Conservation (phyloP, 1,140 invertebrate species). For the Pararge aegeria region DNA sequence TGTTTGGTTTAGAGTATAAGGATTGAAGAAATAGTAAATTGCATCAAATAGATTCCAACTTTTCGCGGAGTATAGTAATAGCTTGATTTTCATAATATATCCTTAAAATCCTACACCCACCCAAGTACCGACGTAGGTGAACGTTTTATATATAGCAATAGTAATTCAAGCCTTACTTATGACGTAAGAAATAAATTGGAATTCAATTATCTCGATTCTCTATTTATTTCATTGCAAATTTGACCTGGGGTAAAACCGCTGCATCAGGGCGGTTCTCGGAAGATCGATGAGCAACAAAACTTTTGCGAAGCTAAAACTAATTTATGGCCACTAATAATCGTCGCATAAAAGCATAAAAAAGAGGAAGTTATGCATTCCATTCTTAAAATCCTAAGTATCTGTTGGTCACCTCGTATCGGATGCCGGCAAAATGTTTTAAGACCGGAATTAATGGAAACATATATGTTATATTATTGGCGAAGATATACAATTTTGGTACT, state of each 20-base stretch:
- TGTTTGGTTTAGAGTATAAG: too few relatives aligned
- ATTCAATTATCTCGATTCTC: neutral
- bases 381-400: neutral
- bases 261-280: neutral
- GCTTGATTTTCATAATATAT: too few relatives aligned
- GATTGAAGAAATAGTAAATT: too few relatives aligned
- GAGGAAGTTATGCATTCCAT: neutral
- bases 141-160: too few relatives aligned
- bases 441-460: neutral
- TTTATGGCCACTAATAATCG: neutral
- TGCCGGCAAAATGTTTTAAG: neutral
- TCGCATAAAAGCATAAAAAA: neutral
- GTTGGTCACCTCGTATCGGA: neutral
- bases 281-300: neutral
- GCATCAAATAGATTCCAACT: too few relatives aligned
- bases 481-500: too few relatives aligned
- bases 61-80: too few relatives aligned
- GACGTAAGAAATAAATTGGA: neutral
- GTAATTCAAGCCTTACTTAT: too few relatives aligned
- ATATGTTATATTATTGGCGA: too few relatives aligned
- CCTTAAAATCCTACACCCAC: too few relatives aligned
- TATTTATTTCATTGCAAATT: neutral
- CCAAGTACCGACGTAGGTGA: too few relatives aligned
- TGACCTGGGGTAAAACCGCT: neutral
- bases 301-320: neutral